Base-by-base conservation (phyloP, 2,888 invertebrate species). In the Harpagoxenus sublaevis region DNA sequence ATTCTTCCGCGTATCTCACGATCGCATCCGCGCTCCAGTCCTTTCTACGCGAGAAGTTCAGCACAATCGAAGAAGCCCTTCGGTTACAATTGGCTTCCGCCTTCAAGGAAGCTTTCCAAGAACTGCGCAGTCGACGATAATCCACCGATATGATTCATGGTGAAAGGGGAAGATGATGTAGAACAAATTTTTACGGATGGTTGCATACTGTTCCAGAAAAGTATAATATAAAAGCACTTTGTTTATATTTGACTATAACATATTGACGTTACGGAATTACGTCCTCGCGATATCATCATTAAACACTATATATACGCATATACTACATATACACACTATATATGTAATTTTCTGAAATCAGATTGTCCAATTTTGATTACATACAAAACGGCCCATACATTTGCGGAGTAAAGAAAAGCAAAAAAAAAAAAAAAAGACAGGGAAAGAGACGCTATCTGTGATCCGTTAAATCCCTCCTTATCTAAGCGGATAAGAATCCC, bases 401-500 rank as follows among this genome's bases (percentile, higher is more conserved):
- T 55, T 55, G 31, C 55, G n/a, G 1, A 51, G 28, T 23, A 3
- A 23, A 35, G 0, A 10, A 31, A 28, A 57, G 45, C 3, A 6
- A 35, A 42, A 48, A 48, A 10, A 45, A 10, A 9, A 48, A 48
- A 15, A 48, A n/a, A 70, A 45, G 10, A 57, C 4, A 45, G 45
- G 3, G 28, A 45, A 35, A 55, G 15, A 39, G 31, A 42, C 28
- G 73, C 48, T 78, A 87, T 86, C 83, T 74, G 42, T 81, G 81
- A 83, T 77, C 83, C 86, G 83, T 84, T 88, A 87, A 88, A 88
- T 84, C 84, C 79, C 75, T 84, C 66, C 79, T 87, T 88, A 87
- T 83, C 87, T 84, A 78, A 74, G 82, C 42, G 85, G 87, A 88
- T 87, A 89, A 88, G 86, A 86, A 88, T 87, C 74, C 86, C 39